Evolutionary conservation across 2,113 vertebrate genomes (phyloP), one percentile per base, ranked within the genome.

Genomic region (Microtus richardsoni): DNA sequence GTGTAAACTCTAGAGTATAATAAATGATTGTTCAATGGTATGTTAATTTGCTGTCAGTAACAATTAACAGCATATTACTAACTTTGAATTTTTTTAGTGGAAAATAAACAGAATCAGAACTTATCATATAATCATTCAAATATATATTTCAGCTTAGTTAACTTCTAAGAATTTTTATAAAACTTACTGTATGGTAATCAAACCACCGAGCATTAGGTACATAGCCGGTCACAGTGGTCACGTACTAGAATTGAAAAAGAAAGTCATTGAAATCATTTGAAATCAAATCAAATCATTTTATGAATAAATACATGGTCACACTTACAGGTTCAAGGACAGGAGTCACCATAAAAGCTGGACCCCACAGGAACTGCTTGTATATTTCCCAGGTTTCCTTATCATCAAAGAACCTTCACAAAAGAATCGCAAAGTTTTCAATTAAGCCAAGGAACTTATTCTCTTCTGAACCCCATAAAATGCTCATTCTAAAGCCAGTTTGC

Each of bases 321-420:
- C 96, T 91, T 98, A 99, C 99, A 97, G 77, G 1, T 0, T 98
- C 96, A 3, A 99, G 70, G 5, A 93, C 99, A 75, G 99, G 98
- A 3, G 98, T 99, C 89, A 99, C 99, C 91, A 99, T 98, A 70
- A 99, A 97, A 36, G 99, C 99, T 49, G 99, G 98, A 44, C 99
- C 99, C 99, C 99, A 99, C 68, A 99, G 97, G 97, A 99, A 98
- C 16, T 99, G 99, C n/a, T 58, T 98, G 88, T 98, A 89, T 92
- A 99, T 98, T 44, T 98, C 97, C 99, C 99, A 99, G 26, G 99
- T 99, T 52, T 3, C 0, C 78, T 24, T 98, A 26, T 99, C 99
- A 5, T 95, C 28, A 82, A 98, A 98, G 98, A 99, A 99, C 98
- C 99, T 99, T 58, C 49, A n/a, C 6, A 92, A 24, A 93, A 78